Percentiles rank a stretch among this genome's conserved stretches.
Evolutionary conservation across 2,888 invertebrate genomes (phyloP).

Genomic region (Lepidochitona cinerea): DNA sequence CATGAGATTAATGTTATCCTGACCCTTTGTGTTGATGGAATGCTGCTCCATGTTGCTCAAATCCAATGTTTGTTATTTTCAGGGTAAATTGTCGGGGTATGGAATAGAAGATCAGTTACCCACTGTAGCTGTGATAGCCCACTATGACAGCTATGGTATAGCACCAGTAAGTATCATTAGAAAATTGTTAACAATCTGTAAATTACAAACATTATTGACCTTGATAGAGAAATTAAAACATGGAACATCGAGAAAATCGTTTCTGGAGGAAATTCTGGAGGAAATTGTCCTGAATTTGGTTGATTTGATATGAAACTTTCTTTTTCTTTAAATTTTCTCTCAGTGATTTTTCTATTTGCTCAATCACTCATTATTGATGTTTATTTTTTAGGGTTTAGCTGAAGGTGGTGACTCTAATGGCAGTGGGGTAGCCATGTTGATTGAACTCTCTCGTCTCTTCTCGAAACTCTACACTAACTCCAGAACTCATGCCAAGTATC

Average conservation of each 20-base stretch:
- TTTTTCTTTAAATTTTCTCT: not conserved
- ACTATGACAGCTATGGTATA: conserved; percentile 92
- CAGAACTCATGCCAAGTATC: conserved; percentile 75
- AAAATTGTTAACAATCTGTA: not conserved
- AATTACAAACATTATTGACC: not conserved
- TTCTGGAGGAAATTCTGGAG: too few species aligned
- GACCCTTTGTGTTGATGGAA: too few species aligned
- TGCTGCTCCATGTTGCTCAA: too few species aligned
- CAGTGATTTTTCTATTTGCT: not conserved
- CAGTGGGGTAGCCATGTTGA: conserved; percentile 87
- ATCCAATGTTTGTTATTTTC: too few species aligned
- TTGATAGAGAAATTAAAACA: too few species aligned
- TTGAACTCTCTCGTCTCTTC: conserved; percentile 90
- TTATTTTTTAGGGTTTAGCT: conserved; percentile 78
- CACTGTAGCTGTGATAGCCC: conserved; percentile 91
- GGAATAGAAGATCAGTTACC: conserved; percentile 82
- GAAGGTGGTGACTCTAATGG: conserved; percentile 94
- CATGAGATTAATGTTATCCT: too few species aligned
- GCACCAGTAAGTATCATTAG: conserved; percentile 84
- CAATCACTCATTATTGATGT: too few species aligned
- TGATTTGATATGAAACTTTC: not conserved
- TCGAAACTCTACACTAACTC: conserved; percentile 86
- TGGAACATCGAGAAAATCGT: too few species aligned
- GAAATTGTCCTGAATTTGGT: too few species aligned
- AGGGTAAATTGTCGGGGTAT: conserved; percentile 76